A percentile compares a stretch with the other conserved stretches of the same genome.
These are phyloP conservation scores for Paelopatides confundens DNA, from an alignment of 53 echinoderm and acorn worm genomes.

Conservation along the genomic window DNA sequence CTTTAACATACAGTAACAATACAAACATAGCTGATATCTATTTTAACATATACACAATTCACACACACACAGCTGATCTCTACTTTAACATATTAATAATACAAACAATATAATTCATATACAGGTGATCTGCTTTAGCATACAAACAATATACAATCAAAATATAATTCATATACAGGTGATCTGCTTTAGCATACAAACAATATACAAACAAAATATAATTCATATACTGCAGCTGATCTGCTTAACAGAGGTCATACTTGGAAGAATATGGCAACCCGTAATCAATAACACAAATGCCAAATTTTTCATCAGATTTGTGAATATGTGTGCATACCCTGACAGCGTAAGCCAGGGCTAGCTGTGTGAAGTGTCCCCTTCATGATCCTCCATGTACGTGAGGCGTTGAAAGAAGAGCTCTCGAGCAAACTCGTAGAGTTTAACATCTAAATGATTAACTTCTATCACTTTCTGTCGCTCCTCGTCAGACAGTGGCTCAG, in stretches of 20 bases:
- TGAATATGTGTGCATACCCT: background rate
- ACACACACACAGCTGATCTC: too few relatives aligned
- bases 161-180: too few relatives aligned
- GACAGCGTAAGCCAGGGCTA: background rate
- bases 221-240: constrained; percentile 1
- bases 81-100: too few relatives aligned
- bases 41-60: too few relatives aligned
- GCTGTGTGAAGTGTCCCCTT: background rate
- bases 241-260: constrained; percentile 12
- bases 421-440: constrained; percentile 84
- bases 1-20: too few relatives aligned
- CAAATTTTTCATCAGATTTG: background rate
- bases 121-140: too few relatives aligned
- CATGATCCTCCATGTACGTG: constrained; percentile 65
- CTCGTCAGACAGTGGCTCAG: constrained; percentile 40
- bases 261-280: constrained; percentile 41
- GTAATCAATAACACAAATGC: constrained; percentile 22
- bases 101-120: too few relatives aligned
- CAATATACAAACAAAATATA: too few relatives aligned
- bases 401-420: constrained; percentile 85
- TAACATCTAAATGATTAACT: constrained; percentile 69
- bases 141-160: too few relatives aligned
- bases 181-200: too few relatives aligned
- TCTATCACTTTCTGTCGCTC: constrained; percentile 51
- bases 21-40: too few relatives aligned